Conservation (phyloP, 2,113 vertebrate species). For the Rhinoptilus africanus region DNA sequence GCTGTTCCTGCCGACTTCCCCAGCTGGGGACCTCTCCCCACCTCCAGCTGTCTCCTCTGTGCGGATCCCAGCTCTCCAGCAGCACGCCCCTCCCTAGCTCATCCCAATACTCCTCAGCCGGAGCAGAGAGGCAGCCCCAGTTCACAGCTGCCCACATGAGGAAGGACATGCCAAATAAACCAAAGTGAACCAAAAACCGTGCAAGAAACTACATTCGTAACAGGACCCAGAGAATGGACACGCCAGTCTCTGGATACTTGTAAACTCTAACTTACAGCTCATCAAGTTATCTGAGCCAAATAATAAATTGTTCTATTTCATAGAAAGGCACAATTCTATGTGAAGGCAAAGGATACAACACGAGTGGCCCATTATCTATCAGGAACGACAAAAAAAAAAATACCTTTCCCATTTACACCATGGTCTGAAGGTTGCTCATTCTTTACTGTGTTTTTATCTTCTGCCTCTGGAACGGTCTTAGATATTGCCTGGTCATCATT, state of each 20-base stretch:
- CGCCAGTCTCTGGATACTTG: neutral
- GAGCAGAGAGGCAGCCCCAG: neutral
- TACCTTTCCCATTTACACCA: constrained; percentile 72
- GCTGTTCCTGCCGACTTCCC: neutral
- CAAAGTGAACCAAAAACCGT: neutral
- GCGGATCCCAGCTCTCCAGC: neutral
- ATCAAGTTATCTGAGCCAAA: neutral
- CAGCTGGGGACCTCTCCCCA: neutral
- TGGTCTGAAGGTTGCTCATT: constrained; percentile 74
- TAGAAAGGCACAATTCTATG: neutral
- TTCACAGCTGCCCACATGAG: neutral
- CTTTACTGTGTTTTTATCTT: constrained; percentile 28
- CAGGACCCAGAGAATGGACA: neutral
- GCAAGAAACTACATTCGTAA: neutral
- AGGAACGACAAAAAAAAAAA: neutral
- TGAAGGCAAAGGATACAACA: neutral
- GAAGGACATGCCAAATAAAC: neutral
- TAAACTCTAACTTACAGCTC: neutral
- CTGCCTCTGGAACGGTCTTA: constrained; percentile 30
- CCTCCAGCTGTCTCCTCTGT: neutral
- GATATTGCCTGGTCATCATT: constrained; percentile 1
- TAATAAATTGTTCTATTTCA: neutral
- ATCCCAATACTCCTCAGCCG: neutral
- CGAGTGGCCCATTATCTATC: neutral
- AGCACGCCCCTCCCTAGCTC: neutral